These are phyloP conservation scores for Corvus cornix DNA, from an alignment of 2,113 vertebrate species.

Conservation along the genomic window DNA sequence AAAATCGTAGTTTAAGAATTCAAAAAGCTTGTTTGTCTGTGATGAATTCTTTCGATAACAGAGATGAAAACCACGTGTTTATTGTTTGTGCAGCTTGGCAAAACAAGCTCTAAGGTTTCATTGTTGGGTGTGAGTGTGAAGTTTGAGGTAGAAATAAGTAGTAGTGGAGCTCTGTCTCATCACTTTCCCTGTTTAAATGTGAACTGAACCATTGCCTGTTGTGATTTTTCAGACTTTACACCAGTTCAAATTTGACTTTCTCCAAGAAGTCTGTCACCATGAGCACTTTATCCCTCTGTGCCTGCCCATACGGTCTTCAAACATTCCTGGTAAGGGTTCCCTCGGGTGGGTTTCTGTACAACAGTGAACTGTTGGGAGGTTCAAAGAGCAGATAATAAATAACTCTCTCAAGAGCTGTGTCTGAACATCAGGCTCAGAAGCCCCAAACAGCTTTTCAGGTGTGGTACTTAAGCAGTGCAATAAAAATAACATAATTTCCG, in stretches of 20 bases:
- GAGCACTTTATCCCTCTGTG: constrained; percentile 96
- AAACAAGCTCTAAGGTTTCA: not conserved
- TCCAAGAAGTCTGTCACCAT: constrained; percentile 94
- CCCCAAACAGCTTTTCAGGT: not conserved
- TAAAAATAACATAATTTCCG: not conserved
- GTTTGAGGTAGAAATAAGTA: not conserved
- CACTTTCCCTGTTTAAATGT: not conserved
- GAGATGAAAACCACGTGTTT: not conserved
- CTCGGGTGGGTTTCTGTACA: not conserved
- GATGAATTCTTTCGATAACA: not conserved
- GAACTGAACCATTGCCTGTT: not conserved
- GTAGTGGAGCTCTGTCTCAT: not conserved
- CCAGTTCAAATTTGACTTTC: constrained; percentile 95
- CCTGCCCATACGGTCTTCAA: constrained; percentile 87
- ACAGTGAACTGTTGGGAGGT: rapidly evolving
- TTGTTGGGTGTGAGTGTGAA: not conserved
- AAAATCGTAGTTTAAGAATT: not conserved
- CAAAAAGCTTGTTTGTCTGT: not conserved
- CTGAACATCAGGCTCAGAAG: not conserved
- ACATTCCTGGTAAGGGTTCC: constrained; percentile 78
- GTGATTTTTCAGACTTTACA: constrained; percentile 81
- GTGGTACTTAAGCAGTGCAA: not conserved
- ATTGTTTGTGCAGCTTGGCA: not conserved
- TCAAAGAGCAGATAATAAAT: not conserved
- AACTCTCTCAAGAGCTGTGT: not conserved